These are phyloP conservation scores for Linurgus olivaceus DNA, from an alignment of 2,797 vertebrate genomes.

Conservation along the genomic window DNA sequence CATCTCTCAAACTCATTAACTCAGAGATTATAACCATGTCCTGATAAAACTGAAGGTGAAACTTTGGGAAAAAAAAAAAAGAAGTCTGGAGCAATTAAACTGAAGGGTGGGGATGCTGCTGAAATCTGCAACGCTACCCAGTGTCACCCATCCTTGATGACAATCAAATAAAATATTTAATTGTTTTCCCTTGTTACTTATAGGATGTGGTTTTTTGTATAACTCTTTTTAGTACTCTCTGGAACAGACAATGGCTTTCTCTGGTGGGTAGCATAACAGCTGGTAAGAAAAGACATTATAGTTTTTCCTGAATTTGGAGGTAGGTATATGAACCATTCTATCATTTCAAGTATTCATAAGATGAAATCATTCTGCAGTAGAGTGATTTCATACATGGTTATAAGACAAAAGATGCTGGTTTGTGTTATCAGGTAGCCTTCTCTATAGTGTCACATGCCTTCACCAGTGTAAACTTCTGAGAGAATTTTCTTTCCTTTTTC, in stretches of 20 bases:
- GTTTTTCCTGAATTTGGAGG: neutral
- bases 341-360: neutral
- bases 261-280: neutral
- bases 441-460: neutral
- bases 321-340: neutral
- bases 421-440: neutral
- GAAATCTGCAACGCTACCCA: neutral
- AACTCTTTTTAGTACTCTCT: neutral
- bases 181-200: neutral
- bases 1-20: neutral
- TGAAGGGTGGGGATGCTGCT: neutral
- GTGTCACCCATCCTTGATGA: neutral
- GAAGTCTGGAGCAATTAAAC: neutral
- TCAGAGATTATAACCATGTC: slow-evolving; percentile 3
- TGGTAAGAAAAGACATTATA: neutral
- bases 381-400: neutral
- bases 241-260: neutral
- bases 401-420: neutral
- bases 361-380: neutral
- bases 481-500: neutral
- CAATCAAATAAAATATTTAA: neutral
- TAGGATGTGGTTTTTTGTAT: neutral
- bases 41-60: neutral
- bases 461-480: neutral
- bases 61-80: neutral